Evolutionary conservation across 2,888 invertebrate genomes (phyloP).

Genomic region (Amiota communis): DNA sequence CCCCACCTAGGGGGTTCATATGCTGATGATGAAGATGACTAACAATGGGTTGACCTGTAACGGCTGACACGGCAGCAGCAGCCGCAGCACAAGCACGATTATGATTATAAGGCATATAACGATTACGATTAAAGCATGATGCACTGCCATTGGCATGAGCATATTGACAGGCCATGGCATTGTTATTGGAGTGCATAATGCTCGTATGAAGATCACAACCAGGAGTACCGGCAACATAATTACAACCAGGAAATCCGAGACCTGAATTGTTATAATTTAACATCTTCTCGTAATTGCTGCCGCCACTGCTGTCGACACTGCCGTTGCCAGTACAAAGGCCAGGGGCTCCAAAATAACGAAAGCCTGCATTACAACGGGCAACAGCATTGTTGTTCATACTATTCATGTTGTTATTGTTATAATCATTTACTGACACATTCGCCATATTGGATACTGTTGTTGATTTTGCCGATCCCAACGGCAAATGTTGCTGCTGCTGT

Average conservation of each 20-base stretch:
- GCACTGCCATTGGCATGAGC: constrained; percentile 51
- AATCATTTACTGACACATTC: constrained; percentile 37
- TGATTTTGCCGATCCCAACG: constrained; percentile 37
- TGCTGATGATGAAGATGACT: constrained; percentile 24
- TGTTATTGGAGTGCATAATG: constrained; percentile 41
- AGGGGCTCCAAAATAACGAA: constrained; percentile 43
- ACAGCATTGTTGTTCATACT: constrained; percentile 20
- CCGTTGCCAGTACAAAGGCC: not conserved
- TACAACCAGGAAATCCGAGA: constrained; percentile 13
- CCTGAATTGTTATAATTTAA: constrained; percentile 21
- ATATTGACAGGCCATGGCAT: constrained; percentile 52
- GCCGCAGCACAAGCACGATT: constrained; percentile 59
- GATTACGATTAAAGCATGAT: constrained; percentile 64
- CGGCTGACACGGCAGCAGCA: constrained; percentile 45
- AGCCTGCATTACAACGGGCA: constrained; percentile 16
- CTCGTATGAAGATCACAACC: constrained; percentile 42
- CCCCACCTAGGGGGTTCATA: constrained; percentile 28
- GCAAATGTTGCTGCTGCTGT: constrained; percentile 32
- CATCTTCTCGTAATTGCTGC: constrained; percentile 24
- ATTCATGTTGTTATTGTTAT: constrained; percentile 13
- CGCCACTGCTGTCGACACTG: constrained; percentile 25
- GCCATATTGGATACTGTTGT: constrained; percentile 16
- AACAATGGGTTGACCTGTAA: constrained; percentile 42
- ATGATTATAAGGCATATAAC: constrained; percentile 71
- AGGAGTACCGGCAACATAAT: constrained; percentile 38